Evolutionary conservation across 1,140 invertebrate genomes (phyloP).

Genomic region (Geopemphigus sp.): DNA sequence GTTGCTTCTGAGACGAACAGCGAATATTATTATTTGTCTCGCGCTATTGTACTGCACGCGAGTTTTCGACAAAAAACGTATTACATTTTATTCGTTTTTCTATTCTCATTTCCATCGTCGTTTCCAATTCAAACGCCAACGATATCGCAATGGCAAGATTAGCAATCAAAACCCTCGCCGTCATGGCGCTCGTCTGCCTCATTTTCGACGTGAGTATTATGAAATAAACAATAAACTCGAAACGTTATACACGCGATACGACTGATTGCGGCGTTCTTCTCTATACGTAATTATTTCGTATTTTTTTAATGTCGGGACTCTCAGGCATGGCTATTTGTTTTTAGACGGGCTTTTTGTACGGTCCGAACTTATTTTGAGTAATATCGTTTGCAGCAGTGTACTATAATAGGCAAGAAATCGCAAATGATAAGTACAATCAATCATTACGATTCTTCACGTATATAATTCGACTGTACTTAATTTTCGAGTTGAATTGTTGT

Average conservation of each 20-base stretch:
- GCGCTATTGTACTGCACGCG: background rate
- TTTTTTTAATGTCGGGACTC: too few species aligned
- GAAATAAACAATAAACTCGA: too few species aligned
- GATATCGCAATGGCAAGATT: background rate
- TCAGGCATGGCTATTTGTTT: too few species aligned
- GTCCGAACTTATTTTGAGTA: background rate
- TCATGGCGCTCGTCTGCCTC: slow-evolving; percentile 21
- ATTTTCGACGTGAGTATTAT: slow-evolving; percentile 30
- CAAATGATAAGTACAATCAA: background rate
- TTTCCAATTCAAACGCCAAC: background rate
- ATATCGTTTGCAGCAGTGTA: background rate
- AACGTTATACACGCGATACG: too few species aligned
- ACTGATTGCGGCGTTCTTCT: too few species aligned
- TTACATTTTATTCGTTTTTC: too few species aligned
- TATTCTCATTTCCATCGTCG: background rate
- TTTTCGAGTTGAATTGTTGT: too few species aligned
- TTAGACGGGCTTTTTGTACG: background rate
- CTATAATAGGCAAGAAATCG: background rate
- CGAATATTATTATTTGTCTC: background rate
- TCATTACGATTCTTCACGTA: background rate
- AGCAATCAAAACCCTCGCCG: slow-evolving; percentile 21
- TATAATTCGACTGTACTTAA: slow-evolving; percentile 9
- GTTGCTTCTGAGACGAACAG: slow-evolving; percentile 5
- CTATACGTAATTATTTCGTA: too few species aligned
- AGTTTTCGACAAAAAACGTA: too few species aligned